These are phyloP conservation scores for Geopemphigus sp. DNA, from an alignment of 1,140 invertebrate species.

Conservation along the genomic window DNA sequence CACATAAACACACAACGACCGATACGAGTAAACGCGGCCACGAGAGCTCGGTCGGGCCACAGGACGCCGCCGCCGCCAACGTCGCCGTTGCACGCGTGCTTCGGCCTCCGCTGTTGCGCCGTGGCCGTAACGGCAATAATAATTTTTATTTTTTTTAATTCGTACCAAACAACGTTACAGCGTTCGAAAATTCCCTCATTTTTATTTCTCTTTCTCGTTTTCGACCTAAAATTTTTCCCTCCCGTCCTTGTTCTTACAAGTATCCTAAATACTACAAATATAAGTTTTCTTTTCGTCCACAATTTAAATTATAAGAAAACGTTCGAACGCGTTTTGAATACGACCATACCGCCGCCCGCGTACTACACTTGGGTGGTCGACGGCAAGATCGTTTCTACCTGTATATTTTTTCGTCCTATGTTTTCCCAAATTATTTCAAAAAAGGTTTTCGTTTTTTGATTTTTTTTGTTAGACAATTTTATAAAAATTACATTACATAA, in stretches of 20 bases:
- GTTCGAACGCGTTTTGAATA: too few relatives aligned
- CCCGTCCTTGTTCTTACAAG: too few relatives aligned
- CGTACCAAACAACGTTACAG: neutral
- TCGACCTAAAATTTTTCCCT: neutral
- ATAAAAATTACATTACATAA: too few relatives aligned
- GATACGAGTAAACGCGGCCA: conserved; percentile 18
- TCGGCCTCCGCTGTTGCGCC: neutral
- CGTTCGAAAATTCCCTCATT: neutral
- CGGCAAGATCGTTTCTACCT: neutral
- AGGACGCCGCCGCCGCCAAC: conserved; percentile 14
- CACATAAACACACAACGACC: too few relatives aligned
- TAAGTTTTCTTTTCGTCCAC: too few relatives aligned
- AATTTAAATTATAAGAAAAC: too few relatives aligned
- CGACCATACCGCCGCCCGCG: neutral
- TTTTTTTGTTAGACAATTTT: too few relatives aligned
- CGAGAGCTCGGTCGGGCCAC: conserved; percentile 1
- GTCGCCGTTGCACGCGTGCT: too few relatives aligned
- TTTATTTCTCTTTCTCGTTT: neutral
- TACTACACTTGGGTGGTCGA: conserved; percentile 1
- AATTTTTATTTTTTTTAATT: neutral
- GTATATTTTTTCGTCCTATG: too few relatives aligned
- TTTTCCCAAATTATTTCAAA: too few relatives aligned
- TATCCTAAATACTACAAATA: too few relatives aligned
- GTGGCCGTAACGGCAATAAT: neutral
- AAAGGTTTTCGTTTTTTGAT: too few relatives aligned